Conservation (phyloP, 2,797 vertebrate genomes). For the Gallirallus australis region DNA sequence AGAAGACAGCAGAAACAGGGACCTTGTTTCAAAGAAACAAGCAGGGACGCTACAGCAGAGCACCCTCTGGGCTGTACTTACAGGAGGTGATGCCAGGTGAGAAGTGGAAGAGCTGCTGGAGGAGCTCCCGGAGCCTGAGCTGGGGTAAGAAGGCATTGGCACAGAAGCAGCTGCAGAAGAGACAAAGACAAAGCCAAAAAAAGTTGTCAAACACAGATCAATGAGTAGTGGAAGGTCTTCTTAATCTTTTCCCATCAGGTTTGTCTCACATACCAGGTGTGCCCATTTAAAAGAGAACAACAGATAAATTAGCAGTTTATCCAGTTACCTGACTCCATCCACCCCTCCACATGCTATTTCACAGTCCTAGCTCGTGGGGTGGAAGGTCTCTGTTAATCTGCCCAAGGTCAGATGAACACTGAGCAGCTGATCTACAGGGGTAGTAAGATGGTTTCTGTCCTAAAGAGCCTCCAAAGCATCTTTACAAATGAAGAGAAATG, state of each 20-base stretch:
- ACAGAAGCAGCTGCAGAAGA: constrained; percentile 83
- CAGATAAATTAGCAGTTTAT: neutral
- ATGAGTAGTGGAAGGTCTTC: neutral
- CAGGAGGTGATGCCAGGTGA: constrained; percentile 90
- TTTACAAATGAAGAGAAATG: neutral
- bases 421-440: neutral
- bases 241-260: neutral
- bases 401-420: neutral
- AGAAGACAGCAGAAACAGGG: neutral
- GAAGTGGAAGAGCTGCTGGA: constrained; percentile 91
- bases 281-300: neutral
- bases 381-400: neutral
- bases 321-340: neutral
- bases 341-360: accelerated
- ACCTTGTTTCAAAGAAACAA: neutral
- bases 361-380: neutral
- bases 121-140: constrained; percentile 89
- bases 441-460: neutral
- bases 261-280: neutral
- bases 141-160: constrained; percentile 87
- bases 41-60: neutral
- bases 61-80: constrained; percentile 70
- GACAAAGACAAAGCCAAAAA: neutral
- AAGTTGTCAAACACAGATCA: neutral
- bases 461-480: neutral